Evolutionary conservation across 2,888 invertebrate genomes (phyloP).

Genomic region (Clanis bilineata): DNA sequence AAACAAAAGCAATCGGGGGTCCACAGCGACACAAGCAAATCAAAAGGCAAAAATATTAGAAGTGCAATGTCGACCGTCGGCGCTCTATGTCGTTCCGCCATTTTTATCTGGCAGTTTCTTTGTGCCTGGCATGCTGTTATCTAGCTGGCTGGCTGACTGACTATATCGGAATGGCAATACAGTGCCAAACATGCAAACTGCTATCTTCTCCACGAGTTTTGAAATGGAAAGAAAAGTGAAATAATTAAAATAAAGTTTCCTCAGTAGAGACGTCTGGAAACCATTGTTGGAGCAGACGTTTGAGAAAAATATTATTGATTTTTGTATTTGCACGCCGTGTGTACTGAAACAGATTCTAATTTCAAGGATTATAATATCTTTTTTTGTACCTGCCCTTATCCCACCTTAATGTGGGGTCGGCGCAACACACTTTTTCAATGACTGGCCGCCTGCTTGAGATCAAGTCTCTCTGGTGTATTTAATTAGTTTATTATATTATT

Average conservation of each 20-base stretch:
- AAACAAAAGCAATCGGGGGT: constrained; percentile 36
- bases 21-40: constrained; percentile 42
- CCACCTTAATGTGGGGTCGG: too few species aligned
- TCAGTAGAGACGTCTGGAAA: not conserved
- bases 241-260: constrained; percentile 13
- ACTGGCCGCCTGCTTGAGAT: too few species aligned
- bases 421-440: too few species aligned
- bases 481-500: too few species aligned
- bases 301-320: too few species aligned
- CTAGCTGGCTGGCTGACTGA: constrained; percentile 38
- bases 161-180: constrained; percentile 34
- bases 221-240: constrained; percentile 12
- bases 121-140: constrained; percentile 48
- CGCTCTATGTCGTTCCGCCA: constrained; percentile 39
- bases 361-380: too few species aligned
- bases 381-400: too few species aligned
- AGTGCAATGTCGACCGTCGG: constrained; percentile 30
- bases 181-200: constrained; percentile 38
- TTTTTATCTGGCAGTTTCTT: constrained; percentile 48
- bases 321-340: too few species aligned
- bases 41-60: constrained; percentile 52
- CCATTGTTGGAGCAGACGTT: not conserved
- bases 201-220: constrained; percentile 5
- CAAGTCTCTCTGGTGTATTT: too few species aligned
- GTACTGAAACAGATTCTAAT: too few species aligned